Conservation (phyloP, 2,888 invertebrate genomes). For the Helobdella robusta region DNA sequence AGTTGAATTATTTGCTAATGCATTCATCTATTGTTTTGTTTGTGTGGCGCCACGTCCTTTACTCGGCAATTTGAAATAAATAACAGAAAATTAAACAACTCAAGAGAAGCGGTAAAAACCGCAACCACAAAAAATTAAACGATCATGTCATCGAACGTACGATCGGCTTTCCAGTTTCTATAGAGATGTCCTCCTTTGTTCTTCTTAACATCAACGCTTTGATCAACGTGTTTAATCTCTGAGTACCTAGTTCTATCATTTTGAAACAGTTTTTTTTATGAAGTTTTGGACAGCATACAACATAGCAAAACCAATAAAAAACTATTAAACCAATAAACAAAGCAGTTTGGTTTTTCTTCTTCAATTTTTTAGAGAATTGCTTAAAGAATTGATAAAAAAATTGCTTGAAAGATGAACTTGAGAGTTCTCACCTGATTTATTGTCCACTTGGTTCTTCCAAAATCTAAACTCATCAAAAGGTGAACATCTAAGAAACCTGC, state of each 20-base stretch:
- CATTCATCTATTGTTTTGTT: too few species aligned
- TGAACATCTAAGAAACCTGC: constrained; percentile 67
- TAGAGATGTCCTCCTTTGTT: constrained; percentile 70
- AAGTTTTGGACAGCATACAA: not conserved
- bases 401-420: not conserved
- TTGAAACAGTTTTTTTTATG: not conserved
- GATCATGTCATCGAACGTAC: constrained; percentile 16
- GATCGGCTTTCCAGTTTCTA: constrained; percentile 52
- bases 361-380: not conserved
- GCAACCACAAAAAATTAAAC: not conserved
- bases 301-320: constrained; percentile 5
- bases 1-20: too few species aligned
- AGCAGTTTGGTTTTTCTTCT: too few species aligned
- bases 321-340: not conserved
- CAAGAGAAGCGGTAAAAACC: not conserved
- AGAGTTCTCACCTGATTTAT: constrained; percentile 57
- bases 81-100: constrained; percentile 12
- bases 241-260: constrained; percentile 52
- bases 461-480: constrained; percentile 82
- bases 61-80: too few species aligned
- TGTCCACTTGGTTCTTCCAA: constrained; percentile 86
- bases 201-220: constrained; percentile 75
- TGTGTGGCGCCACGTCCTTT: too few species aligned
- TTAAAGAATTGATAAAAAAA: not conserved
- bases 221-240: constrained; percentile 72